Evolutionary conservation across 64 coral and sea anemone genomes (phyloP), one percentile per base, ranked within the genome.

Genomic region (Stichodactyla helianthus): DNA sequence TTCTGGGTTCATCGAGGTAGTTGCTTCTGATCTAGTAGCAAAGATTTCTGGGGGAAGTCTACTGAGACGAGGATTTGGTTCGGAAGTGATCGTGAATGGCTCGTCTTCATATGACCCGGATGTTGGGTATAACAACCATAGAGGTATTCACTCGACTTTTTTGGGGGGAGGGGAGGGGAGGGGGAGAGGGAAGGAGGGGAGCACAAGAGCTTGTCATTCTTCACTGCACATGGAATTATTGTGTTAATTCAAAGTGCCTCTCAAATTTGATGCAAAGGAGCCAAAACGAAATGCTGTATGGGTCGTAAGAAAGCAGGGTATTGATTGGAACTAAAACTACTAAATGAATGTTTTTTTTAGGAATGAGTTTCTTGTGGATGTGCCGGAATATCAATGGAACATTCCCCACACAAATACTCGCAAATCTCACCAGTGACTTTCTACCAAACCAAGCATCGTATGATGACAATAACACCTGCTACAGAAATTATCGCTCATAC

Each of bases 361-460:
- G 89, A 18, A 90, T 94, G 79, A 18, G 82, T 27, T 94, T 94
- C 82, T 35, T 67, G 15, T 94, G 93, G 93, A 17, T 94, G 10
- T 94, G 93, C 76, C 78, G 86, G 60, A 86, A 91, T 57, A 10
- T 16, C 18, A 53, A 65, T 7, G 93, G 83, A 54, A 27, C 77
- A 0, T 91, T 94, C 19, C 93, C 93, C 6, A 52, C 28, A 31
- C 28, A 22, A 25, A 15, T 4, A 14, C 5, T 79, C 10, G 50
- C 16, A 35, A 79, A 79, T 22, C 77, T 68, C 1, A 63, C 71
- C 50, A n/a, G 5, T 54, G 23, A 14, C 27, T 13, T 65, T 15
- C 19, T 19, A 23, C 63, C 63, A 4, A 67, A 67, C 63, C 63
- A 67, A 67, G 19, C 18, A 67, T 67, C 19, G n/a, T 19, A 25